Conservation (phyloP, 2,797 vertebrate genomes). For the Anguilla marmorata region DNA sequence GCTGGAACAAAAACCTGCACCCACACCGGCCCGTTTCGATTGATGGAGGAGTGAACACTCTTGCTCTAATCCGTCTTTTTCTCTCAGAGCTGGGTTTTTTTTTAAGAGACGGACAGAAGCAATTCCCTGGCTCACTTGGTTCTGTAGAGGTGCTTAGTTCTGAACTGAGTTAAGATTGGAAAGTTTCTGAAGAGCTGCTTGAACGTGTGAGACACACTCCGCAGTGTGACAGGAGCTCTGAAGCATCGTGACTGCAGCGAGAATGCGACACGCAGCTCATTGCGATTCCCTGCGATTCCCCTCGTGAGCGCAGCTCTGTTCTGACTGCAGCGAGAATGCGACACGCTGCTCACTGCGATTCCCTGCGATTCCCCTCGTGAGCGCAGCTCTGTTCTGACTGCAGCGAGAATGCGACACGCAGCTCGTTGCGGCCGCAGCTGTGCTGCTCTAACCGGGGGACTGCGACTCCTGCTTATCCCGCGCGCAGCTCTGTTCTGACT, state of each 20-base stretch:
- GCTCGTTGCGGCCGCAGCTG: too few relatives aligned
- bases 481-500: not conserved
- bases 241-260: not conserved
- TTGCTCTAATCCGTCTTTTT: too few relatives aligned
- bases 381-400: not conserved
- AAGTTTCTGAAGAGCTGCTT: not conserved
- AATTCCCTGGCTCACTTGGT: not conserved
- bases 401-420: not conserved
- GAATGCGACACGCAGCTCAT: not conserved
- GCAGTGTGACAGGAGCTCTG: not conserved
- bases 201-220: not conserved
- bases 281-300: too few relatives aligned
- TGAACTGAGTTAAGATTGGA: not conserved
- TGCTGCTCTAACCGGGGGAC: too few relatives aligned
- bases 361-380: too few relatives aligned
- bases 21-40: not conserved
- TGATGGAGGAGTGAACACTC: not conserved
- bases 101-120: not conserved
- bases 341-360: not conserved
- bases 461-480: too few relatives aligned
- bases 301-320: not conserved
- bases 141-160: not conserved
- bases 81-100: conserved; percentile 6
- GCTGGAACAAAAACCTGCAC: not conserved
- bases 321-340: not conserved